phyloP scores from a whole-genome alignment of 2,888 invertebrate genomes.

The Cryptus viduatorius region DNA sequence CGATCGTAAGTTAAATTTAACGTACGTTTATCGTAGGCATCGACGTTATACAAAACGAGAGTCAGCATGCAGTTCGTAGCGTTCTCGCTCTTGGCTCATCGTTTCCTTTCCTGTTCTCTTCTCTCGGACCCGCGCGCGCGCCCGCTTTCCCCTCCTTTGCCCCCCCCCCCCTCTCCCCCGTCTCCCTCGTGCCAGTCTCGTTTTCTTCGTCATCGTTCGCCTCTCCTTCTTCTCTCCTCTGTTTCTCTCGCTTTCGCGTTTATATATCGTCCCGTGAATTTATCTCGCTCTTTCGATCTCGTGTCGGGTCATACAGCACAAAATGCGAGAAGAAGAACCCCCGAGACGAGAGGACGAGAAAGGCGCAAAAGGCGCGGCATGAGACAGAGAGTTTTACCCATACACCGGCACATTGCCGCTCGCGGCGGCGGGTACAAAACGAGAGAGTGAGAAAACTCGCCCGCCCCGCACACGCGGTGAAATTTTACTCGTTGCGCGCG shows the following conservation, averaged over 20 bases:
- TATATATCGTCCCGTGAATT: background rate
- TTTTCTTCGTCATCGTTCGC: conserved; percentile 56
- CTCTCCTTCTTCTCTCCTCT: conserved; percentile 43
- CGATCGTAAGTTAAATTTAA: too few species aligned
- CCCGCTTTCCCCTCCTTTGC: conserved; percentile 74
- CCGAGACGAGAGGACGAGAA: conserved; percentile 34
- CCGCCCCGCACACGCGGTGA: conserved; percentile 8
- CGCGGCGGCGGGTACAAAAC: background rate
- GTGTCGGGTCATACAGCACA: conserved; percentile 35
- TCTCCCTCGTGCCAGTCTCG: conserved; percentile 70
- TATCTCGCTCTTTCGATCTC: conserved; percentile 24
- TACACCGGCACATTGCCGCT: background rate
- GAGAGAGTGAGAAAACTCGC: background rate
- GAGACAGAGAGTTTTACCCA: conserved; percentile 22
- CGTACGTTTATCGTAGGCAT: too few species aligned
- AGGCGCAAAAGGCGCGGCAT: conserved; percentile 48
- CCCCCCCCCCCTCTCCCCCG: conserved; percentile 69
- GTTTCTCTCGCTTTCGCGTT: conserved; percentile 2
- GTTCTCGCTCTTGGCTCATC: conserved; percentile 42
- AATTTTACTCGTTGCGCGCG: conserved; percentile 18
- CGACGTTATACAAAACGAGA: too few species aligned
- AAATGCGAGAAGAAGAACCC: conserved; percentile 44
- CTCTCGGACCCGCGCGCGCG: conserved; percentile 65
- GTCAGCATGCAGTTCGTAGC: background rate
- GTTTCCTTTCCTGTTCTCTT: conserved; percentile 57